Evolutionary conservation across 2,113 vertebrate genomes (phyloP).

Genomic region (Nothocercus nigrocapillus): DNA sequence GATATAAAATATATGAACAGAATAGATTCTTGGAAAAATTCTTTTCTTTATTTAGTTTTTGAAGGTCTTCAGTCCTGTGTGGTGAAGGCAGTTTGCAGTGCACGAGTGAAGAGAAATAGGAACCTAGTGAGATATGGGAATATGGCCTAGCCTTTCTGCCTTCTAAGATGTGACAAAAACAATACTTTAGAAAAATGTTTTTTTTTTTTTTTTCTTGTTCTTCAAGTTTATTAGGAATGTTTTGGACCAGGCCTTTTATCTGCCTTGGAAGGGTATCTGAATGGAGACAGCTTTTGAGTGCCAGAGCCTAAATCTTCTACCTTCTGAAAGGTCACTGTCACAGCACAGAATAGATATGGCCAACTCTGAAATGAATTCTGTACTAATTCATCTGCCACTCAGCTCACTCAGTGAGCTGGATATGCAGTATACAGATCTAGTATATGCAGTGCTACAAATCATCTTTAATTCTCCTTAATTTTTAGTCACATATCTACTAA

Average conservation of each 20-base stretch:
- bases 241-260: background rate
- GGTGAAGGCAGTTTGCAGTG: background rate
- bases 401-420: background rate
- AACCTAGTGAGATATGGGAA: background rate
- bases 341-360: background rate
- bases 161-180: background rate
- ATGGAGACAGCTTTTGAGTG: background rate
- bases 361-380: background rate
- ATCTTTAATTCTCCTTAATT: background rate
- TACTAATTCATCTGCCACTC: background rate
- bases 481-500: background rate
- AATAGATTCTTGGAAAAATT: background rate
- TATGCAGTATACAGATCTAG: background rate
- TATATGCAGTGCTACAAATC: background rate
- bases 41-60: background rate
- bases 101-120: background rate
- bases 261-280: background rate
- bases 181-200: background rate
- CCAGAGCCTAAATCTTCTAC: background rate
- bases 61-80: background rate
- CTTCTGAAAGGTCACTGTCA: background rate
- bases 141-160: background rate
- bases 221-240: background rate
- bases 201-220: background rate
- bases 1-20: background rate